Evolutionary conservation across 2,888 invertebrate genomes (phyloP), one percentile per base, ranked within the genome.

Genomic region (Chorisops tibialis): DNA sequence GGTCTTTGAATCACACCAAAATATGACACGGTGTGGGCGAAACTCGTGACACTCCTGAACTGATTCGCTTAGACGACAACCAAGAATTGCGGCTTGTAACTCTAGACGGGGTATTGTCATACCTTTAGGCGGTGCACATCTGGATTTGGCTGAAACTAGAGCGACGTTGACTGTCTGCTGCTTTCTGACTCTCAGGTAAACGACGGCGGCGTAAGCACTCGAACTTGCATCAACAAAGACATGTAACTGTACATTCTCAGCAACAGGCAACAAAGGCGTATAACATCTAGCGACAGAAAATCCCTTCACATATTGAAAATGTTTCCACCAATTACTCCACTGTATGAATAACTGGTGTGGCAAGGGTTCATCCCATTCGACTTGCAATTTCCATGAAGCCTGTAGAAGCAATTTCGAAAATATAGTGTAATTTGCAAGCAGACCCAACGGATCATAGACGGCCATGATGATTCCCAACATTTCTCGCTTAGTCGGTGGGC

Each of bases 381-480:
- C 49, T 24, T 47, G 11, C 14, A 37, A 4, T 49, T 47, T 64
- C 63, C 56, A 65, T 7, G 59, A 58, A 7, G 52, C 39, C 41
- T 64, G 59, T 4, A 63, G 21, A 12, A 62, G 38, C n/a, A 64
- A 39, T 24, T 63, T 63, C 0, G 50, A 52, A 21, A 52, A 56
- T 1, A 67, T 48, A 0, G 68, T 64, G 16, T 68, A 68, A 0
- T 71, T 68, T 0, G 67, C 56, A 0, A 70, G 56, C 1, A 71
- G 49, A 2, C 70, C 71, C 4, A 67, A 54, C 1, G 70, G 70
- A 47, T 71, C 70, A 52, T 66, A 72, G 2, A 71, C 24, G 0
- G 70, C 69, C 70, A 71, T 71, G 2, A 69, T 63, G 0, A 69
- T 38, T 0, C 67, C 45, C 2, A 71, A 52, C 7, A 68, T 18